These are phyloP conservation scores for Entelurus aequoreus DNA, from an alignment of 2,113 vertebrate genomes.

Conservation along the genomic window DNA sequence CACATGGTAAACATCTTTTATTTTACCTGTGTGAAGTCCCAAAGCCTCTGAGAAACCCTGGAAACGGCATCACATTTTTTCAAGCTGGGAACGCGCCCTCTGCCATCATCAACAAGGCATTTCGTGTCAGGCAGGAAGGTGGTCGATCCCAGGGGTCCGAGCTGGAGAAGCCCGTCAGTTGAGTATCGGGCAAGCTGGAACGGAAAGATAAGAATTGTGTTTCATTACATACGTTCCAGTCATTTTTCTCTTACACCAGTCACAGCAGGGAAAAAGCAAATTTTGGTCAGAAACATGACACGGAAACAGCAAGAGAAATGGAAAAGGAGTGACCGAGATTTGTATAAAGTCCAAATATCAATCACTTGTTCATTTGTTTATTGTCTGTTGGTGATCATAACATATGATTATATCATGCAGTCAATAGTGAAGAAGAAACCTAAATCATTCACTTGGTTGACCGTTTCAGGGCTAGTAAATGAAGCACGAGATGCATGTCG, in stretches of 20 bases:
- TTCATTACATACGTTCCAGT: background rate
- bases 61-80: slow-evolving; percentile 85
- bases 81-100: slow-evolving; percentile 80
- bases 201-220: slow-evolving; percentile 14
- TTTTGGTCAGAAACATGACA: background rate
- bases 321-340: background rate
- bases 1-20: too few species aligned
- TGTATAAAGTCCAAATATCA: too few species aligned
- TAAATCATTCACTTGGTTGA: too few species aligned
- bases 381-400: background rate
- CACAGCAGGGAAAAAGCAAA: background rate
- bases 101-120: slow-evolving; percentile 89
- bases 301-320: background rate
- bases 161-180: slow-evolving; percentile 85
- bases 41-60: slow-evolving; percentile 83
- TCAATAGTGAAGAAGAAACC: background rate
- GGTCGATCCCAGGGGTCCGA: slow-evolving; percentile 92
- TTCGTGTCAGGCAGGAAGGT: slow-evolving; percentile 94
- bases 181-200: slow-evolving; percentile 88
- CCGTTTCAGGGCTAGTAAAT: background rate
- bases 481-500: too few species aligned
- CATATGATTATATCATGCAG: background rate
- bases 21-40: slow-evolving; percentile 95
- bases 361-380: background rate
- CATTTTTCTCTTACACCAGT: background rate